Base-by-base conservation (phyloP, 2,113 vertebrate genomes). In the Irena cyanogastra region DNA sequence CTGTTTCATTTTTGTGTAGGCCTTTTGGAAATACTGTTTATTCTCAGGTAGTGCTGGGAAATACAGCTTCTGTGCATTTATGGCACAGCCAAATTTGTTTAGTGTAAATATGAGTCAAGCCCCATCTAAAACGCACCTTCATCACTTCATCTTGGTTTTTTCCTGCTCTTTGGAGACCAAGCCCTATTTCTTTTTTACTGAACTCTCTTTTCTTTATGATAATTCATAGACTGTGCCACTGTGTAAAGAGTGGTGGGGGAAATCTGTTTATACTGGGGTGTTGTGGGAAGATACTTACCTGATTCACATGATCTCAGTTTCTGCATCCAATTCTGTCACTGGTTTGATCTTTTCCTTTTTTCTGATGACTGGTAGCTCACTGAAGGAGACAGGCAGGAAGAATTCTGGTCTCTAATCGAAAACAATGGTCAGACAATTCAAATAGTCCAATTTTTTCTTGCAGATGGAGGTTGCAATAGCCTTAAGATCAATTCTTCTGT, bases 261-360 rank as follows among this genome's bases (percentile, higher is more conserved):
- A 60, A 57, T 42, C 33, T 45, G 7, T 47, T 85, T 47, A 13
- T 68, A 17, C 31, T 31, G 27, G 5, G 11, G 7, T 52, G 10
- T 47, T 7, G 4, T 72, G 33, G 49, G 17, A 72, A 63, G 31
- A 63, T 42, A 11, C 6, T 52, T 45, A 52, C 1, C 53, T 68
- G 44, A 59, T 63, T 82, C 12, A 13, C 0, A 0, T 66, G 8
- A 47, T 63, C 23, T 86, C 30, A 11, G 8, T 42, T 68, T 53
- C 49, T 92, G 27, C n/a, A 16, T 64, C n/a, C 20, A 63, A 0
- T 42, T 30, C 37, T 56, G 11, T 28, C 30, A 41, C 26, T 71
- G 13, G 22, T 57, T 85, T 85, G 28, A 18, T 65, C 1, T 54
- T 50, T 68, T 31, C 4, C 20, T 7, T 80, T 53, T 39, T 54